These are phyloP conservation scores for Cetoscarus ocellatus DNA, from an alignment of 2,797 vertebrate species.

Conservation along the genomic window DNA sequence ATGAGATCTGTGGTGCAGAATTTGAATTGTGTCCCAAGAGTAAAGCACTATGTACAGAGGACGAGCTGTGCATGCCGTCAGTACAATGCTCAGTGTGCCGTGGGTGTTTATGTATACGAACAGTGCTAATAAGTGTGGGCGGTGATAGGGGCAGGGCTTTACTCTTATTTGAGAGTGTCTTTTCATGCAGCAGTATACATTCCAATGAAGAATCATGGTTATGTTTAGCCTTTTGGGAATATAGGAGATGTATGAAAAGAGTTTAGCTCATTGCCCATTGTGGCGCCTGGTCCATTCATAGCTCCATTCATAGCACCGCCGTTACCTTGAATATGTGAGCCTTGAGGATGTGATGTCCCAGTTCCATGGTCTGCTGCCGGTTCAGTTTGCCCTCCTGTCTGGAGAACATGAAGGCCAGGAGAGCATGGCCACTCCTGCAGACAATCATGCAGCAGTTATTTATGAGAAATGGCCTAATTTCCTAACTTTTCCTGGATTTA, in stretches of 20 bases:
- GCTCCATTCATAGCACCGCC: conserved; percentile 19
- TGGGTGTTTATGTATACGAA: conserved; percentile 39
- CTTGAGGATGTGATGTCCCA: conserved; percentile 98
- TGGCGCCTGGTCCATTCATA: background rate
- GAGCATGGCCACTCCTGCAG: conserved; percentile 93
- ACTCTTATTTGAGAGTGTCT: conserved; percentile 16
- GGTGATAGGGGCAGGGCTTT: conserved; percentile 26
- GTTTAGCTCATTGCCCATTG: background rate
- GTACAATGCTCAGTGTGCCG: conserved; percentile 28
- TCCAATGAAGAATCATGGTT: conserved; percentile 1
- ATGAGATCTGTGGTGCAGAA: conserved; percentile 70
- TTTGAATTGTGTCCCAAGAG: conserved; percentile 55
- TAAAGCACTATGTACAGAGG: conserved; percentile 36
- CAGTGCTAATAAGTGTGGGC: conserved; percentile 47
- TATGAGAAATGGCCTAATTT: conserved; percentile 8
- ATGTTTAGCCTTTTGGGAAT: conserved; percentile 19
- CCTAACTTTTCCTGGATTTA: background rate
- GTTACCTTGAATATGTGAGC: conserved; percentile 98
- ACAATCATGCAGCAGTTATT: background rate
- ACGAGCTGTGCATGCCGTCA: conserved; percentile 31
- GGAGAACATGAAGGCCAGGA: conserved; percentile 98
- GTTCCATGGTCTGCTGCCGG: conserved; percentile 98
- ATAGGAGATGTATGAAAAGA: background rate
- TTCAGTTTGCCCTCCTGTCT: conserved; percentile 97
- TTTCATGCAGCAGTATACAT: conserved; percentile 10